Conservation (phyloP, 2,113 vertebrate genomes). For the Synchiropus splendidus region DNA sequence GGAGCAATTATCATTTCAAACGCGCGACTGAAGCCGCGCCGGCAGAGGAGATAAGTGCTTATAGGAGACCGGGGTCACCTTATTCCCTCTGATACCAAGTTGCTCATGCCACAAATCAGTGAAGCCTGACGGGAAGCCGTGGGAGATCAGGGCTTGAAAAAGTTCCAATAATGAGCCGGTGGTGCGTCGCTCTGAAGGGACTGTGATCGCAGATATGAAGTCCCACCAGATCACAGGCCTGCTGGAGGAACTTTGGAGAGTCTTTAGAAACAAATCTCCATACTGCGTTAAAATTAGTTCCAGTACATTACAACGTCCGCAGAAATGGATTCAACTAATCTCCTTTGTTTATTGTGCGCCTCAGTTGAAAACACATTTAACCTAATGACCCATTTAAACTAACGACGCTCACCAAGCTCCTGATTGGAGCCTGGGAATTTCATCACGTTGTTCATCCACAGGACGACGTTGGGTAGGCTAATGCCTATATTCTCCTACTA, state of each 20-base stretch:
- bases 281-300: slow-evolving; percentile 5
- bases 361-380: slow-evolving; percentile 20
- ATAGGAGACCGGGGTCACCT: slow-evolving; percentile 50
- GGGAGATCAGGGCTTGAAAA: slow-evolving; percentile 33
- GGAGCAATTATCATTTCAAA: slow-evolving; percentile 56
- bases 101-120: slow-evolving; percentile 49
- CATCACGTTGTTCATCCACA: too few relatives aligned
- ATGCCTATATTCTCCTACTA: too few relatives aligned
- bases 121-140: slow-evolving; percentile 37
- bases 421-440: slow-evolving; percentile 12
- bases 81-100: slow-evolving; percentile 46
- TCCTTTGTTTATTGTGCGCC: slow-evolving; percentile 20
- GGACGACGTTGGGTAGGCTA: too few relatives aligned
- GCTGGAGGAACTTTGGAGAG: slow-evolving; percentile 9
- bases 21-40: slow-evolving; percentile 44
- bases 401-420: too few relatives aligned
- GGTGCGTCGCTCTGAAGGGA: slow-evolving; percentile 17
- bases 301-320: slow-evolving; percentile 3
- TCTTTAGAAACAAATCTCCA: slow-evolving; percentile 13
- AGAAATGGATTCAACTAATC: slow-evolving; percentile 23
- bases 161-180: slow-evolving; percentile 38
- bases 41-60: slow-evolving; percentile 56
- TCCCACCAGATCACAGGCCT: slow-evolving; percentile 10
- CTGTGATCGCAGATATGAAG: slow-evolving; percentile 13
- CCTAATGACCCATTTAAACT: slow-evolving; percentile 17